phyloP scores from a whole-genome alignment of 2,888 invertebrate species.

The Gymnoscelis rufifasciata region DNA sequence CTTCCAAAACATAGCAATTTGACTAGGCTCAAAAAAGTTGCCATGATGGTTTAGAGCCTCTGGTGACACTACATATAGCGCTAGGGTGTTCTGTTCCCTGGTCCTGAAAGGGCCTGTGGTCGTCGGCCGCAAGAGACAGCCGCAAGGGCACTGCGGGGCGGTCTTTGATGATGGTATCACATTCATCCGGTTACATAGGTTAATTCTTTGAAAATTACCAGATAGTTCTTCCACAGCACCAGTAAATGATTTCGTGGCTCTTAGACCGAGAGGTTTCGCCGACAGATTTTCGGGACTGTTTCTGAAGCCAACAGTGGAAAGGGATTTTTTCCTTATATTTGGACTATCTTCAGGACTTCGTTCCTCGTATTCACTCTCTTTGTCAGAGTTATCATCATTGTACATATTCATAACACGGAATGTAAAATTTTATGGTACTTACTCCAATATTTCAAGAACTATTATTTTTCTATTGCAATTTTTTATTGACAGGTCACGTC shows the following conservation, averaged over 20 bases:
- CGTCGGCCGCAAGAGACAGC: constrained; percentile 59
- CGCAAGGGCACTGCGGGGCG: constrained; percentile 64
- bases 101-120: constrained; percentile 61
- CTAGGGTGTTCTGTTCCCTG: constrained; percentile 61
- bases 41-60: constrained; percentile 78
- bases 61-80: constrained; percentile 71
- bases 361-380: constrained; percentile 65
- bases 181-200: constrained; percentile 54
- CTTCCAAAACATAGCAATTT: constrained; percentile 83
- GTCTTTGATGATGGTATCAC: constrained; percentile 48
- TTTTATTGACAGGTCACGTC: constrained; percentile 39
- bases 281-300: constrained; percentile 56
- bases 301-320: constrained; percentile 65
- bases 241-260: constrained; percentile 69
- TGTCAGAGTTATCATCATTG: constrained; percentile 65
- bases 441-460: constrained; percentile 31
- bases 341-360: constrained; percentile 55
- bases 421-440: too few relatives aligned
- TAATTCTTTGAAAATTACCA: constrained; percentile 60
- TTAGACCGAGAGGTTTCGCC: constrained; percentile 56
- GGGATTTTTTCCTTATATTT: constrained; percentile 63
- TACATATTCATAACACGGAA: constrained; percentile 42
- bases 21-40: constrained; percentile 72
- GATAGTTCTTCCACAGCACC: constrained; percentile 65
- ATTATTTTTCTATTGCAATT: constrained; percentile 4